Evolutionary conservation across 2,113 vertebrate genomes (phyloP).

Genomic region (Lucifuga dentata): DNA sequence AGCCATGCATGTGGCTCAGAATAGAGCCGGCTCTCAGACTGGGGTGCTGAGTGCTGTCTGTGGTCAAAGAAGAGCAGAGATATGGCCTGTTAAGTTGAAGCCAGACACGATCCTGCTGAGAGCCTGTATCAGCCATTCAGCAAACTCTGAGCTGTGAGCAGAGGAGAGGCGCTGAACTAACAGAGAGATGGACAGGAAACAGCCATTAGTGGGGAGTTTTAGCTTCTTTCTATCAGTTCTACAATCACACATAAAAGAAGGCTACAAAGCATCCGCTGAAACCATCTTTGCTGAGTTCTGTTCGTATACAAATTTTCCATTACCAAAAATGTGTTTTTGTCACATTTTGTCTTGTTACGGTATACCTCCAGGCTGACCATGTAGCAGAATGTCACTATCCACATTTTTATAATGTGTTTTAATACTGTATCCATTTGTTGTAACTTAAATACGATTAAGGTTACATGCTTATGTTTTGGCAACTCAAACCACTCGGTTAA

Average conservation of each 20-base stretch:
- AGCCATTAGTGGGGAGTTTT: not conserved
- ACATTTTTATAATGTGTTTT: no score
- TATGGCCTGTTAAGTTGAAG: constrained; percentile 54
- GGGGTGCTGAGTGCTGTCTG: constrained; percentile 59
- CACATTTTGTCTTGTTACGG: no score
- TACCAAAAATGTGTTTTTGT: no score
- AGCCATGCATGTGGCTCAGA: constrained; percentile 67
- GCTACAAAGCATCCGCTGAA: not conserved
- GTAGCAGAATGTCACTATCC: no score
- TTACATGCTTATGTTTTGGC: no score
- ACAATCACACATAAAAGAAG: constrained; percentile 20
- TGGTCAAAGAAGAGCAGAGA: constrained; percentile 67
- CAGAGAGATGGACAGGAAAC: constrained; percentile 33
- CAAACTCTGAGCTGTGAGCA: constrained; percentile 35
- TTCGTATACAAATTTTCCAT: no score
- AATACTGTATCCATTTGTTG: no score
- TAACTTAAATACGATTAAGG: no score
- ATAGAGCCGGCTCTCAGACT: constrained; percentile 65
- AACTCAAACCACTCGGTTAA: no score
- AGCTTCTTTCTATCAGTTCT: not conserved
- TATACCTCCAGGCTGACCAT: no score
- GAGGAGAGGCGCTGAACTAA: constrained; percentile 27
- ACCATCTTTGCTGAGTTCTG: not conserved
- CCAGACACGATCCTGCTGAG: constrained; percentile 57
- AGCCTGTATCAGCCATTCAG: constrained; percentile 60